phyloP scores from a whole-genome alignment of 2,113 vertebrate genomes.

The Callospermophilus lateralis region DNA sequence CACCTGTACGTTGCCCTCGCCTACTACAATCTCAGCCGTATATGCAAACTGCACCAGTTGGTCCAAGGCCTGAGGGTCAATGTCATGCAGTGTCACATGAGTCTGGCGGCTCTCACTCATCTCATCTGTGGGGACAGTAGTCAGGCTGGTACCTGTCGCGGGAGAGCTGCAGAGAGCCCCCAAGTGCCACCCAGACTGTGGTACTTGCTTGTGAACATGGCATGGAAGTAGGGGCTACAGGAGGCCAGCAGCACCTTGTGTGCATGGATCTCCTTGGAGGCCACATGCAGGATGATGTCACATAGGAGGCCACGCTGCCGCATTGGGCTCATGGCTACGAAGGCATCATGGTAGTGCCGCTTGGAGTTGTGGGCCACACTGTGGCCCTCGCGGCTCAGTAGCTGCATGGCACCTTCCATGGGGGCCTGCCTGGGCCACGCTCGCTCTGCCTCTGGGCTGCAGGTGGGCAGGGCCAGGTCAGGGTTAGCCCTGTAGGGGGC shows the following conservation, averaged over 20 bases:
- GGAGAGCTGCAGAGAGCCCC: not conserved
- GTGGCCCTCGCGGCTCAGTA: slow-evolving; percentile 97
- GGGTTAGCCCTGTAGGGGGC: fast-evolving
- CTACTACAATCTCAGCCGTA: slow-evolving; percentile 98
- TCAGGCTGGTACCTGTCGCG: not conserved
- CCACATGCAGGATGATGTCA: slow-evolving; percentile 98
- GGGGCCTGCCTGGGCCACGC: slow-evolving; percentile 75
- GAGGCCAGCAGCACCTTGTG: slow-evolving; percentile 99
- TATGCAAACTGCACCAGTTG: slow-evolving; percentile 98
- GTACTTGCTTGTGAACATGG: slow-evolving; percentile 99
- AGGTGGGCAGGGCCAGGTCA: not conserved
- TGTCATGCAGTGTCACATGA: slow-evolving; percentile 97
- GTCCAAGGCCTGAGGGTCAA: slow-evolving; percentile 97
- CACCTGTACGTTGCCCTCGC: slow-evolving; percentile 99
- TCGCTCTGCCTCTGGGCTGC: slow-evolving; percentile 67
- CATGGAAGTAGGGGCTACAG: slow-evolving; percentile 99
- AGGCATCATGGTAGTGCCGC: slow-evolving; percentile 98
- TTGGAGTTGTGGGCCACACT: slow-evolving; percentile 99
- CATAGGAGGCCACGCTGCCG: slow-evolving; percentile 96
- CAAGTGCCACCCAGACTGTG: not conserved
- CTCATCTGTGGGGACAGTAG: slow-evolving; percentile 91
- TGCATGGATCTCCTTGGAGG: slow-evolving; percentile 98
- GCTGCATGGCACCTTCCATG: slow-evolving; percentile 97
- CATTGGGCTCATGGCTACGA: slow-evolving; percentile 99
- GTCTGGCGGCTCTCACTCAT: slow-evolving; percentile 99